Conservation (phyloP, 2,888 invertebrate species). For the Drosophila recens region DNA sequence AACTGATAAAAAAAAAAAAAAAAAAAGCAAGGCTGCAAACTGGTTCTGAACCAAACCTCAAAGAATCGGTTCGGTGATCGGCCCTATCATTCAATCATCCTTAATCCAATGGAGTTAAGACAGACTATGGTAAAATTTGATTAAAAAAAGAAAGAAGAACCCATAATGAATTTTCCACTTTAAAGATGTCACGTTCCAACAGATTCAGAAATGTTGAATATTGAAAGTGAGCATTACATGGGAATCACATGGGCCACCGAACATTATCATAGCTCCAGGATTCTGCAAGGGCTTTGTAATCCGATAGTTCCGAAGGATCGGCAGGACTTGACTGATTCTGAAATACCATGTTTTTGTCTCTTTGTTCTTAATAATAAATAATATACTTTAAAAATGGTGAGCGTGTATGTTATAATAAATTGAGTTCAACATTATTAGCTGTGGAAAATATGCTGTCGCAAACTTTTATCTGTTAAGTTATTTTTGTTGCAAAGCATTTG, state of each 20-base stretch:
- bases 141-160: neutral
- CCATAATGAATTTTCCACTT: neutral
- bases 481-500: neutral
- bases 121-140: neutral
- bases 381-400: too few species aligned
- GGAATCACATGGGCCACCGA: too few species aligned
- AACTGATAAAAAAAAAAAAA: neutral
- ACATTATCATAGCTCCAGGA: too few species aligned
- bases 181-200: neutral
- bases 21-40: slow-evolving; percentile 1
- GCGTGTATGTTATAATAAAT: neutral
- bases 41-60: neutral
- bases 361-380: too few species aligned
- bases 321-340: too few species aligned
- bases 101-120: neutral
- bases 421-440: neutral
- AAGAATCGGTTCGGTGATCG: neutral
- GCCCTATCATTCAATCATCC: neutral
- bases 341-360: too few species aligned
- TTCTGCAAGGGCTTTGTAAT: too few species aligned
- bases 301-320: too few species aligned
- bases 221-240: too few species aligned
- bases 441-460: neutral
- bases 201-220: neutral
- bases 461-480: too few species aligned